Evolutionary conservation across 2,888 invertebrate species (phyloP).

Genomic region (Acanthococcus lagerstroemiae): DNA sequence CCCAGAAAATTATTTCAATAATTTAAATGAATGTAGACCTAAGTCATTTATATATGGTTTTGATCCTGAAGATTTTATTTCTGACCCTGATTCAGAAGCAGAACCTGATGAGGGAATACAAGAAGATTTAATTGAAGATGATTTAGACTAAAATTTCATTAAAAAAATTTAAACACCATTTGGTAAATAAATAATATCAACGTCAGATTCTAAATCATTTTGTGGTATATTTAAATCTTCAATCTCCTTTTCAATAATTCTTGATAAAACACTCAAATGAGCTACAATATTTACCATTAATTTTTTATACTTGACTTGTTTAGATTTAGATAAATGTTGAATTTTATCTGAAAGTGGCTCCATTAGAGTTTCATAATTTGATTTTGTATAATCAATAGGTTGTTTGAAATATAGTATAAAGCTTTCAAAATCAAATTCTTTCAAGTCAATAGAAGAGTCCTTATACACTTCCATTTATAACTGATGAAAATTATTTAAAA

Average conservation of each 20-base stretch:
- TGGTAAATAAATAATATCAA: too few species aligned
- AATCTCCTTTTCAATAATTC: conserved; percentile 19
- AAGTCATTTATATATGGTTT: neutral
- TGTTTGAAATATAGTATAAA: conserved; percentile 22
- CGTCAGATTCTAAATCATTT: too few species aligned
- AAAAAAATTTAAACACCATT: neutral
- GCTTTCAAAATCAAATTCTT: conserved; percentile 21
- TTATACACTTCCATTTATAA: conserved; percentile 9
- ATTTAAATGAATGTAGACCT: neutral
- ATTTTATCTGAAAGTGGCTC: conserved; percentile 20
- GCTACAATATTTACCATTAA: conserved; percentile 20
- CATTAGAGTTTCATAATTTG: too few species aligned
- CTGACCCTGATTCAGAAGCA: neutral
- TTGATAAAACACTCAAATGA: conserved; percentile 17
- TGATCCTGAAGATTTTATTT: neutral
- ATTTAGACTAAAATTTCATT: conserved; percentile 6
- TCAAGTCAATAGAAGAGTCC: too few species aligned
- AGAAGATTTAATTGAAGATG: conserved; percentile 6
- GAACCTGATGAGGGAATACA: too few species aligned
- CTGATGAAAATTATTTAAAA: conserved; percentile 6
- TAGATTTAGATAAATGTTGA: conserved; percentile 10
- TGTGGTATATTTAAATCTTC: too few species aligned
- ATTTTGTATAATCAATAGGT: conserved; percentile 14
- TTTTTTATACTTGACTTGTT: conserved; percentile 15
- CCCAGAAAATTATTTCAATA: neutral